Percentiles rank a stretch among this genome's conserved stretches.
These are phyloP conservation scores for Drosophila erecta DNA, from an alignment of 1,140 invertebrate genomes.

Conservation along the genomic window DNA sequence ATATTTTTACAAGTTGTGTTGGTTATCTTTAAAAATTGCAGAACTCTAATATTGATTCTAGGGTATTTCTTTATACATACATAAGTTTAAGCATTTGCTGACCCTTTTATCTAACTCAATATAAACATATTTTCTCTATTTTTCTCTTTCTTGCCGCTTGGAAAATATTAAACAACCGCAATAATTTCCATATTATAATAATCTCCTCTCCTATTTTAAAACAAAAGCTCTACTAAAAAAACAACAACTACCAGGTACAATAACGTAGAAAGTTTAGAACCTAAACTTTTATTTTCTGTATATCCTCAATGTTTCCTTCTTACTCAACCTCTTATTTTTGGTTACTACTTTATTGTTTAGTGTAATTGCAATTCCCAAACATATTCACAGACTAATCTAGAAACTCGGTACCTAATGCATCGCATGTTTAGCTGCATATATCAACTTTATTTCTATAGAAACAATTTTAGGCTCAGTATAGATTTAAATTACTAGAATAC, in stretches of 20 bases:
- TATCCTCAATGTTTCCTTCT: not conserved
- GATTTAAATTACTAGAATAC: not conserved
- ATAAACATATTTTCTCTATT: conserved; percentile 46
- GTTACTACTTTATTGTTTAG: conserved; percentile 5
- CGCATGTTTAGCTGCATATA: not conserved
- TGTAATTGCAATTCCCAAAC: conserved; percentile 12
- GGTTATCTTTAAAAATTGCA: too few relatives aligned
- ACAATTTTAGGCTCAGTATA: not conserved
- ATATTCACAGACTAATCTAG: not conserved
- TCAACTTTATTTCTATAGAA: too few relatives aligned
- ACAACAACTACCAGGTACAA: conserved; percentile 77
- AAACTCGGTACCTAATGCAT: not conserved
- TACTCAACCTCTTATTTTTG: not conserved
- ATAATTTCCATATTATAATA: conserved; percentile 45
- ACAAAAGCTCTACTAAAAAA: conserved; percentile 78
- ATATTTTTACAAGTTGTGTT: too few relatives aligned
- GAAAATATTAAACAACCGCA: conserved; percentile 52
- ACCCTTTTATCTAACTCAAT: conserved; percentile 19
- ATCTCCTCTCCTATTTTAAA: conserved; percentile 47
- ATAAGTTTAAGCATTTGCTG: too few relatives aligned
- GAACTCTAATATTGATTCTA: too few relatives aligned
- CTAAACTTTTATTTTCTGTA: conserved; percentile 21
- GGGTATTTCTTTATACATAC: too few relatives aligned
- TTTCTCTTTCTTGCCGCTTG: conserved; percentile 68
- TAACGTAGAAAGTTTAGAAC: conserved; percentile 31